Evolutionary conservation across 30 jellyfish, hydroid and myxozoan species (phyloP).

Genomic region (Cassiopea xamachana): DNA sequence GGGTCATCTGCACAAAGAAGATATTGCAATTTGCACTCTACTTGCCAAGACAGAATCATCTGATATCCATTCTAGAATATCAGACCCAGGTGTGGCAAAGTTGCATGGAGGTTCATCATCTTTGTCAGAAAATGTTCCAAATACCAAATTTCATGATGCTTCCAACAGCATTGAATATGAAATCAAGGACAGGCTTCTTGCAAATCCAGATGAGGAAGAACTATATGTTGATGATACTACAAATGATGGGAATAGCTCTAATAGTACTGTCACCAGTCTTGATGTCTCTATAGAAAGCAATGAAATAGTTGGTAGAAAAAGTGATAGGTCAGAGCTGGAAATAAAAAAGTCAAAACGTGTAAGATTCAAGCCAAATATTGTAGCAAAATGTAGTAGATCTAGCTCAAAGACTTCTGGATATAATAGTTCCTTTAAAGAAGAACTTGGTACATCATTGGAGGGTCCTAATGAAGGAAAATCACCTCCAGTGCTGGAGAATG

Average conservation of each 20-base stretch:
- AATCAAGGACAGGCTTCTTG: too few species aligned
- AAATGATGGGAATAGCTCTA: neutral
- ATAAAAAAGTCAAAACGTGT: constrained; percentile 16
- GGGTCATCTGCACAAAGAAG: neutral
- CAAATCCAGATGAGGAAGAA: neutral
- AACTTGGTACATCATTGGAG: neutral
- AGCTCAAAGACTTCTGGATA: neutral
- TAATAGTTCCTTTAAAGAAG: neutral
- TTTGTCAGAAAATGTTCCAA: too few species aligned
- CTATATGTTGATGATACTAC: neutral
- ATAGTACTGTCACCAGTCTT: too few species aligned
- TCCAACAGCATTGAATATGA: too few species aligned
- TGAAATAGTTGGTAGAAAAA: neutral
- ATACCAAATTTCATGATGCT: too few species aligned
- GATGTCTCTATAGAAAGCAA: neutral
- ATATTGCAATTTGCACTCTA: neutral
- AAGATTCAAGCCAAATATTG: constrained; percentile 22
- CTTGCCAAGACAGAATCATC: neutral
- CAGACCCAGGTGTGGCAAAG: neutral
- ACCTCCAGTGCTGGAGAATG: neutral
- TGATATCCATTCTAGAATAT: neutral
- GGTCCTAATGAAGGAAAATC: neutral
- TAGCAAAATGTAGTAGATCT: neutral
- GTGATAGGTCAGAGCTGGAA: neutral
- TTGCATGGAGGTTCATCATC: too few species aligned